A percentile compares a stretch with the other conserved stretches of the same genome.
Conservation (phyloP, 2,888 invertebrate species). For the Chalcosyrphus nemorum region DNA sequence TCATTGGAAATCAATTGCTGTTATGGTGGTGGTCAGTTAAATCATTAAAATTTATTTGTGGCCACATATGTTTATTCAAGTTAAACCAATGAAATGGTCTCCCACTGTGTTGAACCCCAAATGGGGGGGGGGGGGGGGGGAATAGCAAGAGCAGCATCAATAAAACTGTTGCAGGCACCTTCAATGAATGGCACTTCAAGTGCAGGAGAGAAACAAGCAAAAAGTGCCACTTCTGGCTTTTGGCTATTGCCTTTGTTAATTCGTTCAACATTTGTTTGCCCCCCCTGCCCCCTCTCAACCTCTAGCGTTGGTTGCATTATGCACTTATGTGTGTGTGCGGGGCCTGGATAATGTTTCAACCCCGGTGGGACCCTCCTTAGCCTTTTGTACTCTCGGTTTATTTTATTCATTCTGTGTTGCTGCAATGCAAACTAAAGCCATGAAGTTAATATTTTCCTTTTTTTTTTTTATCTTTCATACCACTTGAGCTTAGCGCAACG, state of each 20-base stretch:
- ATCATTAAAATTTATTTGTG: too few species aligned
- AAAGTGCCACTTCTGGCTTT: slow-evolving; percentile 31
- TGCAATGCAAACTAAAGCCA: slow-evolving; percentile 29
- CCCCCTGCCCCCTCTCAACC: slow-evolving; percentile 25
- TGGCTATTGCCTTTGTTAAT: slow-evolving; percentile 53
- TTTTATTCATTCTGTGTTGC: too few species aligned
- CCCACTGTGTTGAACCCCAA: background rate
- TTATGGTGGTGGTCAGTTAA: too few species aligned
- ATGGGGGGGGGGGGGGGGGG: too few species aligned
- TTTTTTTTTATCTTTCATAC: background rate
- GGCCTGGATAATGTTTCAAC: slow-evolving; percentile 20
- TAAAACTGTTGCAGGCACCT: slow-evolving; percentile 46
- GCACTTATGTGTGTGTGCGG: slow-evolving; percentile 33
- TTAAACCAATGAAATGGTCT: background rate
- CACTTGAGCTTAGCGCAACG: slow-evolving; percentile 35
- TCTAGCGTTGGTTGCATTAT: slow-evolving; percentile 34
- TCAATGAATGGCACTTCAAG: slow-evolving; percentile 37
- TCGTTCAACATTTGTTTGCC: slow-evolving; percentile 36
- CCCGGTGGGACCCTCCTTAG: background rate
- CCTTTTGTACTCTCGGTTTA: background rate
- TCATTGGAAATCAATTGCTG: too few species aligned
- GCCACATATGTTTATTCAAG: too few species aligned
- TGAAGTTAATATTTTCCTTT: slow-evolving; percentile 20
- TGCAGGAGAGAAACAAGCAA: background rate
- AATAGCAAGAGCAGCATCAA: background rate